A percentile compares a stretch with the other conserved stretches of the same genome.
Conservation (phyloP, 2,797 vertebrate genomes). For the Hemitrygon akajei region DNA sequence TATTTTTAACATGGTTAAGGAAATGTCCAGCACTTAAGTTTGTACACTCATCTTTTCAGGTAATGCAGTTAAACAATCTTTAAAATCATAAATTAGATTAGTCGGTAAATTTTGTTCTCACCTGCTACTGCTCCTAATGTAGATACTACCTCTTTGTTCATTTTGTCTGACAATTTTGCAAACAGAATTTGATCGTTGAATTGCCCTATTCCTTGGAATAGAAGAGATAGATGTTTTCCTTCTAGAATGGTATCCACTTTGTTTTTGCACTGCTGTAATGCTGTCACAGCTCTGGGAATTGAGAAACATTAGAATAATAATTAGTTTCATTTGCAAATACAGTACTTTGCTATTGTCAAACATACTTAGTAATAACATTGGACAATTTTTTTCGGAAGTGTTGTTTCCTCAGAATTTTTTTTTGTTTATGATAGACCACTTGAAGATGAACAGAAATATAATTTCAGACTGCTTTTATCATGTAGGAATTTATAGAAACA, state of each 20-base stretch:
- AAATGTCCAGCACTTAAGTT: not conserved
- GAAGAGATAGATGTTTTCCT: conserved; percentile 45
- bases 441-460: no score
- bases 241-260: conserved; percentile 47
- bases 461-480: no score
- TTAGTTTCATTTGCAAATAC: not conserved
- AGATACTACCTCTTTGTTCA: conserved; percentile 37
- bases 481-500: no score
- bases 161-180: conserved; percentile 48
- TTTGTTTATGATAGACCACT: no score
- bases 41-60: not conserved
- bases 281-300: conserved; percentile 45
- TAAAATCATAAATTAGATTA: not conserved
- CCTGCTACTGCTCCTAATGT: conserved; percentile 45
- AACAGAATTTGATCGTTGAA: conserved; percentile 49
- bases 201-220: conserved; percentile 45
- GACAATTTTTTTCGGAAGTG: no score
- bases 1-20: not conserved
- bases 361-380: no score
- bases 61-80: not conserved
- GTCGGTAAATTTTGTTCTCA: not conserved
- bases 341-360: not conserved
- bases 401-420: no score
- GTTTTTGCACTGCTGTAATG: conserved; percentile 47
- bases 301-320: conserved; percentile 10